phyloP scores from a whole-genome alignment of 2,888 invertebrate species.

The Mythimna albipuncta region DNA sequence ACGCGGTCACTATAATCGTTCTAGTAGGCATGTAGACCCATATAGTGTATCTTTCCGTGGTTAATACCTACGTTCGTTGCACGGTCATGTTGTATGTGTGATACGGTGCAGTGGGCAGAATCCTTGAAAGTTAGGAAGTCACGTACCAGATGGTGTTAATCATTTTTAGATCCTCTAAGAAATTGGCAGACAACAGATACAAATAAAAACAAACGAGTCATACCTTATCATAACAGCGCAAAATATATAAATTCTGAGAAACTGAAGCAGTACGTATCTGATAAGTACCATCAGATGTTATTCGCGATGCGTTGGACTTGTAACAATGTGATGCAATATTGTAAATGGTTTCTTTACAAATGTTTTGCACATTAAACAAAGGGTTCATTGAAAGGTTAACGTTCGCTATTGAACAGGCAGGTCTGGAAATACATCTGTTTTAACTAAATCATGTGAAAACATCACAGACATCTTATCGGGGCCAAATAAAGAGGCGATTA shows the following conservation, averaged over 20 bases:
- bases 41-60: no score
- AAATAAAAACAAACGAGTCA: conserved; percentile 10
- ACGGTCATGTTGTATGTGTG: no score
- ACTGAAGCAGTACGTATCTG: background rate
- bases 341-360: background rate
- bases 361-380: background rate
- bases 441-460: background rate
- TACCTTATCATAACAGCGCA: conserved; percentile 3
- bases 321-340: conserved; percentile 38
- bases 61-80: no score
- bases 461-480: background rate
- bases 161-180: background rate
- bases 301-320: conserved; percentile 1
- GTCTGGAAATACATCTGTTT: conserved; percentile 3
- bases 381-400: conserved; percentile 8
- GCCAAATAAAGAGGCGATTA: background rate
- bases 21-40: no score
- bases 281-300: conserved; percentile 10
- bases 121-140: background rate
- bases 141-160: background rate
- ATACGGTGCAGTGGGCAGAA: no score
- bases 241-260: conserved; percentile 16
- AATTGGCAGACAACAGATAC: background rate
- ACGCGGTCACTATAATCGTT: no score
- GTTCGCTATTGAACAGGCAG: background rate